These are phyloP conservation scores for Anthopleura sola DNA, from an alignment of 64 coral and sea anemone genomes.

Conservation along the genomic window DNA sequence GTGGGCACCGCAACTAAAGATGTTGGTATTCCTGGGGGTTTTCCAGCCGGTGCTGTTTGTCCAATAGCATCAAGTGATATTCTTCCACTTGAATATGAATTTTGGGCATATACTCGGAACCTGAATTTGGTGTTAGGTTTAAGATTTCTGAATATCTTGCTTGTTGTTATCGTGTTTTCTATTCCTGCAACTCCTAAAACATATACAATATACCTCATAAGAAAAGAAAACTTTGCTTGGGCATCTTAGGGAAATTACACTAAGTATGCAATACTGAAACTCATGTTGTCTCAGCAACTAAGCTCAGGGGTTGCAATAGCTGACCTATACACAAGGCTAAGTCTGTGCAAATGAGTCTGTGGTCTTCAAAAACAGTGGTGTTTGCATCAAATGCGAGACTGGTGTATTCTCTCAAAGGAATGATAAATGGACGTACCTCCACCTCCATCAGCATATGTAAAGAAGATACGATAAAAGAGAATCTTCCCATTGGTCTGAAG, in stretches of 20 bases:
- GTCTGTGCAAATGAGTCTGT: too few relatives aligned
- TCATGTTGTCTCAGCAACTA: too few relatives aligned
- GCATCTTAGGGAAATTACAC: too few relatives aligned
- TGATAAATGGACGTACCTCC: background rate
- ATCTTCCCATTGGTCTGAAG: conserved; percentile 20
- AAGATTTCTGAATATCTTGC: conserved; percentile 6
- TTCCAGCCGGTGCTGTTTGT: conserved; percentile 6
- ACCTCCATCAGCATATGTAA: background rate
- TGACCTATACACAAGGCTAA: too few relatives aligned
- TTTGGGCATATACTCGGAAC: conserved; percentile 35
- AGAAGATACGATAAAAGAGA: conserved; percentile 25
- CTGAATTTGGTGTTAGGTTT: conserved; percentile 25
- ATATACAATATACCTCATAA: background rate
- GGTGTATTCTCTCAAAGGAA: too few relatives aligned
- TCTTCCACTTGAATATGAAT: background rate
- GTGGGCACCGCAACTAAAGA: conserved; percentile 21
- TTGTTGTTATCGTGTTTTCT: background rate
- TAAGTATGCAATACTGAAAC: too few relatives aligned
- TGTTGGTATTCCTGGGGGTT: conserved; percentile 33
- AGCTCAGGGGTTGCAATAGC: too few relatives aligned
- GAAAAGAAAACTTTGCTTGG: background rate
- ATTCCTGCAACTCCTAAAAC: background rate
- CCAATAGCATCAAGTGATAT: conserved; percentile 16
- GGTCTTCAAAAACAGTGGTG: too few relatives aligned
- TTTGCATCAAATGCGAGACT: too few relatives aligned